A percentile compares a stretch with the other conserved stretches of the same genome.
phyloP scores from a whole-genome alignment of 1,140 invertebrate genomes.

The Carcinoscorpius rotundicauda region DNA sequence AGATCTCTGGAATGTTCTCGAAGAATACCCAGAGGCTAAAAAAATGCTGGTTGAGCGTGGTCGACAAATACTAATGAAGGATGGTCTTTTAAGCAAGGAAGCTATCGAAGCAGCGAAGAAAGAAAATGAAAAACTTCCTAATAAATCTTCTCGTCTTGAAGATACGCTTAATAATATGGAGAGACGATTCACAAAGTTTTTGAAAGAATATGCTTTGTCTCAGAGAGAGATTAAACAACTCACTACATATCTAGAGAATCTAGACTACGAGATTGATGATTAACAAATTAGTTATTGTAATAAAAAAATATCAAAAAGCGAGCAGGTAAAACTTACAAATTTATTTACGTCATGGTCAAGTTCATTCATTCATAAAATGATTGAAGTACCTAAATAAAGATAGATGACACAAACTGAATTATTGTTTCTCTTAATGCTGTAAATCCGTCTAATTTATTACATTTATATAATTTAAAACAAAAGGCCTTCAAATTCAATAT shows the following conservation, averaged over 20 bases:
- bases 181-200: constrained; percentile 33
- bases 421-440: too few relatives aligned
- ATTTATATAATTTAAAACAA: too few relatives aligned
- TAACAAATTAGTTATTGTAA: too few relatives aligned
- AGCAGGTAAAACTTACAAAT: too few relatives aligned
- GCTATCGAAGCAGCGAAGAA: constrained; percentile 38
- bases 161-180: constrained; percentile 31
- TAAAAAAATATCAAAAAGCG: too few relatives aligned
- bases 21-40: constrained; percentile 84
- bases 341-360: too few relatives aligned
- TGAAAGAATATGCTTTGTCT: constrained; percentile 36
- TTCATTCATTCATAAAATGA: too few relatives aligned
- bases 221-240: constrained; percentile 37
- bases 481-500: too few relatives aligned
- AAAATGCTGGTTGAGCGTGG: constrained; percentile 76
- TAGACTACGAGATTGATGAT: constrained; percentile 21
- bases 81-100: constrained; percentile 79
- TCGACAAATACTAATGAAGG: constrained; percentile 78
- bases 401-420: too few relatives aligned
- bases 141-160: constrained; percentile 27
- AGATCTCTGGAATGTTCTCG: constrained; percentile 37
- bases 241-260: constrained; percentile 32
- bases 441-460: too few relatives aligned
- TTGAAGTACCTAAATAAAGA: too few relatives aligned
- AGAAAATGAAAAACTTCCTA: constrained; percentile 16